Evolutionary conservation across 2,888 invertebrate species (phyloP).

Genomic region (Agrotis ipsilon): DNA sequence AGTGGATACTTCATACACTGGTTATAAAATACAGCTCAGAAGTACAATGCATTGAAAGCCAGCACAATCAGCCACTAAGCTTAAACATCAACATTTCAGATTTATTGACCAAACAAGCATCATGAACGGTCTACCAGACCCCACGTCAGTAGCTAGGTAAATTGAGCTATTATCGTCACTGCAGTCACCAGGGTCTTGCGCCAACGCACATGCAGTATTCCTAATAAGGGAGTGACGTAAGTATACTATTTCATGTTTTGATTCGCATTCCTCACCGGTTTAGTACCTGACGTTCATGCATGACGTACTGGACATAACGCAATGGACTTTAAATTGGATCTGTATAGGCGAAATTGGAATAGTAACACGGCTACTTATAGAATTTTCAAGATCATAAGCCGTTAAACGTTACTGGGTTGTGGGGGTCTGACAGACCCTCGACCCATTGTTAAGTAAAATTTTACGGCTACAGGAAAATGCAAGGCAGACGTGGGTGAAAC

Average conservation of each 20-base stretch:
- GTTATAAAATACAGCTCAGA: not conserved
- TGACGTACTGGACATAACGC: slow-evolving; percentile 39
- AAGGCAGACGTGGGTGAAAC: not conserved
- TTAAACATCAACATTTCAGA: slow-evolving; percentile 13
- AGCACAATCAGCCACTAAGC: not conserved
- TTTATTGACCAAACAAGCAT: slow-evolving; percentile 5
- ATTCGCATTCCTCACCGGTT: slow-evolving; percentile 48
- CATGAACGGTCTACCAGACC: not conserved
- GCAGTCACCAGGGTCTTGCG: slow-evolving; percentile 27
- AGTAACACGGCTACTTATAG: not conserved
- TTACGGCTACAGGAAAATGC: accelerated
- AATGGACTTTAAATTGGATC: slow-evolving; percentile 30
- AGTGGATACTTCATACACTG: not conserved
- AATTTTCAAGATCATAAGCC: not conserved
- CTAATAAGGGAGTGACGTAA: slow-evolving; percentile 53
- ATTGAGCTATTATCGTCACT: slow-evolving; percentile 45
- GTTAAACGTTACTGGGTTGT: too few relatives aligned
- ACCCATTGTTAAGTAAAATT: too few relatives aligned
- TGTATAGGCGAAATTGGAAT: slow-evolving; percentile 6
- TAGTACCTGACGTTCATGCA: slow-evolving; percentile 28
- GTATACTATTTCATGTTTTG: slow-evolving; percentile 45
- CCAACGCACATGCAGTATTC: slow-evolving; percentile 28
- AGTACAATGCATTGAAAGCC: not conserved
- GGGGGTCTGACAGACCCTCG: too few relatives aligned
- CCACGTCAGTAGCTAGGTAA: slow-evolving; percentile 7